Base-by-base conservation (phyloP, 2,888 invertebrate genomes). In the Creontiades dilutus region DNA sequence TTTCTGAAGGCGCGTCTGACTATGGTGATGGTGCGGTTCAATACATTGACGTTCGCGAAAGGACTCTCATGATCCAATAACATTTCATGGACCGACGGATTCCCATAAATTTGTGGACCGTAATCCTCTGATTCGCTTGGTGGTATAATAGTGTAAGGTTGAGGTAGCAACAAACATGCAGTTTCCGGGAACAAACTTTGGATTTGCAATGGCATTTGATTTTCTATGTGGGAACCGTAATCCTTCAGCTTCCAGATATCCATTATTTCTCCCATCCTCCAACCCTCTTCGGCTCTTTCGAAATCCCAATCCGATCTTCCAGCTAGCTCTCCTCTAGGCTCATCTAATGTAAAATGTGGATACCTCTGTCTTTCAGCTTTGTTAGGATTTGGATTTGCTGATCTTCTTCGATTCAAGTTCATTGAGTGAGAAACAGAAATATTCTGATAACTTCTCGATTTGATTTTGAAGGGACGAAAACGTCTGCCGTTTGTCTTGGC, bases 401-500 rank as follows among this genome's bases (percentile, higher is more conserved):
- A 4, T 37, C 2, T 37, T 37, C 37, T 7, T 37, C 3, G 7
- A 37, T 37, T 37, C 37, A 37, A 37, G 37, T 37, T 37, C 37
- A 4, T 37, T 37, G 37, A 7, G 37, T 37, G 37, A 37, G 37
- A 37, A 37, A 37, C 37, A 1, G 11, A 68, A 9, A 68, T 68
- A 68, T 68, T 27, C 27, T 68, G 68, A 68, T 23, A 68, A 23
- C 68, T 68, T 13, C 68, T 23, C 23, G 68, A 68, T 68, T 68
- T 68, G 23, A 68, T 68, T 23, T 68, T 68, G 23, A 19, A 23
- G 19, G 68, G 23, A 12, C 68, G 68, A 23, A 68, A 19, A 23
- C 13, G 19, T 68, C 4, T 7, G 16, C n/a, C n/a, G 7, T 57
- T 57, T 16, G n/a, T 16, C 23, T 23, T 0, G 12, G 12, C 23